Evolutionary conservation across 1,140 invertebrate genomes (phyloP).

Genomic region (Araneus ventricosus): DNA sequence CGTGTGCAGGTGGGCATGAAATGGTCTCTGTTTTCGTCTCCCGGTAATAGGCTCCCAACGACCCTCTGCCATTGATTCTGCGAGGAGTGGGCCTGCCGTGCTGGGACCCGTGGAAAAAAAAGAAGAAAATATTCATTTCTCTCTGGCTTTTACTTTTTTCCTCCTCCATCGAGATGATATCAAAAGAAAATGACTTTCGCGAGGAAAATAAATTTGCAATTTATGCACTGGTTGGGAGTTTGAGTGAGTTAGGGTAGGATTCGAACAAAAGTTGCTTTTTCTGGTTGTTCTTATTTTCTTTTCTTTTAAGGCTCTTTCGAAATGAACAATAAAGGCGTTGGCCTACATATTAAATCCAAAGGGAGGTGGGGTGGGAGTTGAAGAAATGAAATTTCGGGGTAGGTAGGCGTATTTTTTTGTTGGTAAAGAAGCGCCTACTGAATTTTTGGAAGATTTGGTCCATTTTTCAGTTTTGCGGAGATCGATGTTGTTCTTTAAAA

Average conservation of each 20-base stretch:
- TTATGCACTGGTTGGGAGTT: background rate
- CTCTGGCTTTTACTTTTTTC: background rate
- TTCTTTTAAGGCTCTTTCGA: background rate
- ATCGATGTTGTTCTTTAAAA: background rate
- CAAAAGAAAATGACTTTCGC: slow-evolving; percentile 32
- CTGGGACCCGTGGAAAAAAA: background rate
- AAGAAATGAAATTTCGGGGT: background rate
- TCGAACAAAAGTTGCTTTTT: slow-evolving; percentile 13
- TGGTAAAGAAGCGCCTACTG: too few species aligned
- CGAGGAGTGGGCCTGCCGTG: background rate
- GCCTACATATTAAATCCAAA: slow-evolving; percentile 20
- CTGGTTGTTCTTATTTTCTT: background rate
- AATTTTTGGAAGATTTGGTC: background rate
- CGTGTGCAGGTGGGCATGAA: slow-evolving; percentile 50
- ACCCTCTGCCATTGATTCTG: slow-evolving; percentile 15
- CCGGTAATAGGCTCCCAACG: background rate
- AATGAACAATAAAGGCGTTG: slow-evolving; percentile 25
- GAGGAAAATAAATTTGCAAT: slow-evolving; percentile 34
- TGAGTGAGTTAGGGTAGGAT: slow-evolving; percentile 20
- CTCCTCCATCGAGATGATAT: background rate
- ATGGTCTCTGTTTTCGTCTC: slow-evolving; percentile 33
- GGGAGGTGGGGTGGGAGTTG: too few species aligned
- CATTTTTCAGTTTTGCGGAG: background rate
- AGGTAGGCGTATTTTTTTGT: background rate
- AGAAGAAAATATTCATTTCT: slow-evolving; percentile 20